Evolutionary conservation across 2,797 vertebrate genomes (phyloP), one percentile per base, ranked within the genome.

Genomic region (Amblyraja radiata): DNA sequence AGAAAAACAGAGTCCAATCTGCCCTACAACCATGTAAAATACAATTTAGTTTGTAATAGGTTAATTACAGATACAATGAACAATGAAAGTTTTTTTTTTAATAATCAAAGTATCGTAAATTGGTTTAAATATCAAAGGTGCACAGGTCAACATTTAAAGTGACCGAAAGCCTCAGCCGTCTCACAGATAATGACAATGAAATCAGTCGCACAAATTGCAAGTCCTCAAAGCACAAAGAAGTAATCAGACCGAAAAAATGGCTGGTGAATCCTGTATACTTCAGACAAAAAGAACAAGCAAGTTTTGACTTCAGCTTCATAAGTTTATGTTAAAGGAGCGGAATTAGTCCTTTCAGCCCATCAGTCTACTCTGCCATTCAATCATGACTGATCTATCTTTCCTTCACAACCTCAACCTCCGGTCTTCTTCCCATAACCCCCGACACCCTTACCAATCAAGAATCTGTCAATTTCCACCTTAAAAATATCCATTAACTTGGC

Each of bases 51-150:
- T 68, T 88, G 84, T 68, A 63, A 88, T n/a, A 36, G 6, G 16
- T 36, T 68, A 88, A 88, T 88, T 88, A 68, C n/a, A 68, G 28
- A 88, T 63, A 61, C 23, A 54, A n/a, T 63, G 58, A 5, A 86
- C 63, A 86, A n/a, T 32, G 61, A 32, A 13, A 13, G 65, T n/a
- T 86, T 65, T 86, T 32, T 65, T 46, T 3, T 3, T 46, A 46
- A 46, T 46, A 25, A 63, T 25, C 54, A 28, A 63, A 63, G 58
- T 6, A 6, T 14, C 25, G 4, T 63, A 11, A 86, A 86, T 86
- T 32, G 86, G 58, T 63, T 58, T 65, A 65, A 86, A 86, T 32
- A 86, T 86, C 83, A 63, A 86, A 32, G 83, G 83, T 84, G 54
- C 25, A 86, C 58, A 86, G 63, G 83, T 86, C 83, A 86, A 86